Percentiles rank a stretch among this genome's conserved stretches.
Conservation (phyloP, 2,888 invertebrate genomes). For the Muscina levida region DNA sequence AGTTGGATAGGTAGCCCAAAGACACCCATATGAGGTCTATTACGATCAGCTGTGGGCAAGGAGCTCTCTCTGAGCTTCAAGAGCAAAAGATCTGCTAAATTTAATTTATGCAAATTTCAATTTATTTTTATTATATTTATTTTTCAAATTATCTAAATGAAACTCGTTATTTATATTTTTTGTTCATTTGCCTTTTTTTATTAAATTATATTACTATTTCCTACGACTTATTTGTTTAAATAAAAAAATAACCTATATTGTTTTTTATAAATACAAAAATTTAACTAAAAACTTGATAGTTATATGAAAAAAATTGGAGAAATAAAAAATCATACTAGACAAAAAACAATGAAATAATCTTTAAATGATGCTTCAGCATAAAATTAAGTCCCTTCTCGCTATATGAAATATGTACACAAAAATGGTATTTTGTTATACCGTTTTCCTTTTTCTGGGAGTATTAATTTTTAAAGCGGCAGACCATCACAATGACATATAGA, state of each 20-base stretch:
- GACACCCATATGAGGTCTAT: too few species aligned
- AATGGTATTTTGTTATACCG: neutral
- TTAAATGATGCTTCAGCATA: neutral
- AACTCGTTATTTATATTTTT: too few species aligned
- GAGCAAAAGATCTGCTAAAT: too few species aligned
- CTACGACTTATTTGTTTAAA: too few species aligned
- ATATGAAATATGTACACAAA: conserved; percentile 14
- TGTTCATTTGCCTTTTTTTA: too few species aligned
- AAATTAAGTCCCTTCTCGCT: conserved; percentile 8
- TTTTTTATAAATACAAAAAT: conserved; percentile 15
- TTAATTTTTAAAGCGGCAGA: neutral
- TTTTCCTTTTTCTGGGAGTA: neutral
- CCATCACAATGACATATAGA: neutral
- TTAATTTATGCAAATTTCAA: too few species aligned
- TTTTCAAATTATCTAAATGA: too few species aligned
- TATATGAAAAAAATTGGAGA: conserved; percentile 12
- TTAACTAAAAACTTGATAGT: conserved; percentile 21
- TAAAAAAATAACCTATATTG: conserved; percentile 18
- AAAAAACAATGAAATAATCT: conserved; percentile 1
- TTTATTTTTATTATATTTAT: too few species aligned
- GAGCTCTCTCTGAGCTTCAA: too few species aligned
- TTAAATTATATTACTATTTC: too few species aligned
- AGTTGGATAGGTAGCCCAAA: too few species aligned
- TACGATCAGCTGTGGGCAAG: too few species aligned
- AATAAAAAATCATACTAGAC: conserved; percentile 6